Evolutionary conservation across 2,888 invertebrate species (phyloP).

Genomic region (Microplitis manilae): DNA sequence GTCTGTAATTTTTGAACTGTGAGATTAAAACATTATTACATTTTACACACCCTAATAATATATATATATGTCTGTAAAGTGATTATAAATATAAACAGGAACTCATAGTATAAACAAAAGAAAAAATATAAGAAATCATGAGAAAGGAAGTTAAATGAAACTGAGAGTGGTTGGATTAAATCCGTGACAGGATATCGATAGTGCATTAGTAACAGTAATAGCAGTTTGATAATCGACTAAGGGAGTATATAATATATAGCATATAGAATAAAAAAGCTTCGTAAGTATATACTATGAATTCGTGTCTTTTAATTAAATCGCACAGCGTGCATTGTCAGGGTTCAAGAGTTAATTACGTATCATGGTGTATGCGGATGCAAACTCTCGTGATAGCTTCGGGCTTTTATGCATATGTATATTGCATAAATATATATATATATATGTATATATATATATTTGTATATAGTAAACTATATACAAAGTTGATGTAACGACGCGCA

Average conservation of each 20-base stretch:
- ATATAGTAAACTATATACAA: background rate
- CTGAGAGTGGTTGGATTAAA: slow-evolving; percentile 27
- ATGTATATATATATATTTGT: background rate
- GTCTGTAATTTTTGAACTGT: too few species aligned
- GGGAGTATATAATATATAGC: background rate
- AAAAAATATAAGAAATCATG: slow-evolving; percentile 16
- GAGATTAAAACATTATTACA: too few species aligned
- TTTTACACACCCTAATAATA: too few species aligned
- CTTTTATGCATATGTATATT: background rate
- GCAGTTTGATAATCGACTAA: slow-evolving; percentile 27
- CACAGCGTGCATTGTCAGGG: slow-evolving; percentile 18
- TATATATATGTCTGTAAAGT: too few species aligned
- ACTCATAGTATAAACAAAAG: slow-evolving; percentile 1
- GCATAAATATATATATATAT: background rate
- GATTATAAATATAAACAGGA: slow-evolving; percentile 18
- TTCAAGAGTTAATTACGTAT: slow-evolving; percentile 33
- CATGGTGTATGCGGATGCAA: slow-evolving; percentile 8
- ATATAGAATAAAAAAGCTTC: background rate
- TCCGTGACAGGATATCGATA: slow-evolving; percentile 29
- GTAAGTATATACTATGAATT: slow-evolving; percentile 1
- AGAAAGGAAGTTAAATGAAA: slow-evolving; percentile 40
- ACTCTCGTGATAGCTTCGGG: slow-evolving; percentile 27
- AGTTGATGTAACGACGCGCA: background rate
- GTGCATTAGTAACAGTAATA: background rate
- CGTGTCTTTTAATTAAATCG: slow-evolving; percentile 38